These are phyloP conservation scores for Ricordea florida DNA, from an alignment of 92 coral and sea anemone species.

Conservation along the genomic window DNA sequence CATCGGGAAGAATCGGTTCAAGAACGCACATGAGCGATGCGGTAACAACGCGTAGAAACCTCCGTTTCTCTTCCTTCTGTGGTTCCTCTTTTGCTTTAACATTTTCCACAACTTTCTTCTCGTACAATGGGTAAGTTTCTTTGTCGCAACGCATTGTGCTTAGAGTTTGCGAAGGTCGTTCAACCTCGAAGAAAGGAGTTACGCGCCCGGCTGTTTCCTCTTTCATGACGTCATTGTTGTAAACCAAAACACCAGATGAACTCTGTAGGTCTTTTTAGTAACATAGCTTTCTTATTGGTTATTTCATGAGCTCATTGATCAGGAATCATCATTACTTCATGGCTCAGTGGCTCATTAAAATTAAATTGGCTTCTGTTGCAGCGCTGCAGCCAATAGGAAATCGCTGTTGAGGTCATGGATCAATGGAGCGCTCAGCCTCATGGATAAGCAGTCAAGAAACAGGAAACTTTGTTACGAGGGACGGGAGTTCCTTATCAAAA, in stretches of 20 bases:
- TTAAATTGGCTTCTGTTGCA: slow-evolving; percentile 56
- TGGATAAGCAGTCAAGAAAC: too few relatives aligned
- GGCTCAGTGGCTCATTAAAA: slow-evolving; percentile 79
- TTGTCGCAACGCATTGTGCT: slow-evolving; percentile 72
- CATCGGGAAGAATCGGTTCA: slow-evolving; percentile 87
- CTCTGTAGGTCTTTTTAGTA: slow-evolving; percentile 64
- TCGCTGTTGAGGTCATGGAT: slow-evolving; percentile 42
- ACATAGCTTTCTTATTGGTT: slow-evolving; percentile 82
- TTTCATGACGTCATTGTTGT: slow-evolving; percentile 76
- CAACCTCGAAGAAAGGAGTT: slow-evolving; percentile 54
- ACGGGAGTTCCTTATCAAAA: neutral
- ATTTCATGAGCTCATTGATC: slow-evolving; percentile 81
- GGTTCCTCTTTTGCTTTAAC: slow-evolving; percentile 40
- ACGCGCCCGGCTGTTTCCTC: slow-evolving; percentile 52
- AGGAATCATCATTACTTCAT: slow-evolving; percentile 98
- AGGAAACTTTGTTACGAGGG: too few relatives aligned
- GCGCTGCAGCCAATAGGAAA: slow-evolving; percentile 56
- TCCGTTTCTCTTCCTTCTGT: slow-evolving; percentile 49
- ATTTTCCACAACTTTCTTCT: slow-evolving; percentile 67
- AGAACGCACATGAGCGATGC: slow-evolving; percentile 75
- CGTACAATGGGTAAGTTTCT: slow-evolving; percentile 72
- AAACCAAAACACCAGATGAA: slow-evolving; percentile 45
- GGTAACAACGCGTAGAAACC: slow-evolving; percentile 42
- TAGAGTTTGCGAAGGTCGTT: slow-evolving; percentile 46
- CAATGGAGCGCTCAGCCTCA: slow-evolving; percentile 45